phyloP scores from a whole-genome alignment of 1,140 invertebrate species.

The Penaeus indicus region DNA sequence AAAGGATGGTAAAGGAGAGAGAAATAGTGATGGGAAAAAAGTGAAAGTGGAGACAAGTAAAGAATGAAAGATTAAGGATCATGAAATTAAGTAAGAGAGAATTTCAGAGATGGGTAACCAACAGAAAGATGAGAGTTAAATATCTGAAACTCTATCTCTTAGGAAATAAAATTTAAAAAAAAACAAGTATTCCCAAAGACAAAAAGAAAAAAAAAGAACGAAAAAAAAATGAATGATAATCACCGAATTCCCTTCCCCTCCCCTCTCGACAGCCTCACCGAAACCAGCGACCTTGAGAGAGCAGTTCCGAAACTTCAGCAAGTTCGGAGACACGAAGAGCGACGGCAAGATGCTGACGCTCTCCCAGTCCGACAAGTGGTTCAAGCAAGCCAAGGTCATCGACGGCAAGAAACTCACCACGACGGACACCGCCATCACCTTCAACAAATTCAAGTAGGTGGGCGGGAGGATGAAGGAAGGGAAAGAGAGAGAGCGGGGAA shows the following conservation, averaged over 20 bases:
- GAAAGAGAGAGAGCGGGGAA: too few species aligned
- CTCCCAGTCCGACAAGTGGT: slow-evolving; percentile 93
- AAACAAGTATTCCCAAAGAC: not conserved
- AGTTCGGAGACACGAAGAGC: slow-evolving; percentile 89
- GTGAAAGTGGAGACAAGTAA: not conserved
- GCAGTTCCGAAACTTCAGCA: slow-evolving; percentile 80
- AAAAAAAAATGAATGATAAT: not conserved
- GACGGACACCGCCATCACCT: slow-evolving; percentile 89
- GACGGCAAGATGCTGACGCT: slow-evolving; percentile 89
- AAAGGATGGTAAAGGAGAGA: not conserved
- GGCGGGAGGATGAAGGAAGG: not conserved
- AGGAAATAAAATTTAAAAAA: too few species aligned
- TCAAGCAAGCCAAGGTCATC: slow-evolving; percentile 94
- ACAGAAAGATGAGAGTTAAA: too few species aligned
- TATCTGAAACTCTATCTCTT: too few species aligned
- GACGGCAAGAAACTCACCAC: slow-evolving; percentile 90
- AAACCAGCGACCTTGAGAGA: slow-evolving; percentile 69
- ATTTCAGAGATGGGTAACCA: too few species aligned
- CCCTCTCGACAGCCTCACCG: slow-evolving; percentile 41
- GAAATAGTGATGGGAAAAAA: not conserved
- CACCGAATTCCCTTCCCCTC: not conserved
- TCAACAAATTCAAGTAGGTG: slow-evolving; percentile 86
- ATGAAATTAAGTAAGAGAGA: too few species aligned
- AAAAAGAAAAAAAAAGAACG: not conserved
- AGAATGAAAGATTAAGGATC: not conserved